phyloP scores from a whole-genome alignment of 2,888 invertebrate species.

The Pegoplata infirma region DNA sequence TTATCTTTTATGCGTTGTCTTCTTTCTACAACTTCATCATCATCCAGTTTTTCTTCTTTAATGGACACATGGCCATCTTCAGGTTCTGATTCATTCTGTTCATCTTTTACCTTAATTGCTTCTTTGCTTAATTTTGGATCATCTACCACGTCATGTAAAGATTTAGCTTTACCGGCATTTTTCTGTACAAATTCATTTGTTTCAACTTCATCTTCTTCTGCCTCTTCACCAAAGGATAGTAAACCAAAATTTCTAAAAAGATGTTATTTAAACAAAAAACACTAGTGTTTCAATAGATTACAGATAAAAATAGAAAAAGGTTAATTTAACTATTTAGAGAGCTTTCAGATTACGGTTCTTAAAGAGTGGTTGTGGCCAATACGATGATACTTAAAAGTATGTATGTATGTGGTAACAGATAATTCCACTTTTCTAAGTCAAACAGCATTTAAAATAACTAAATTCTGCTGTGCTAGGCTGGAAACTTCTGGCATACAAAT shows the following conservation, averaged over 20 bases:
- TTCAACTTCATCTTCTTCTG: conserved; percentile 97
- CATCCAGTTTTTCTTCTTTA: conserved; percentile 74
- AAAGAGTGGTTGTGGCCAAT: too few relatives aligned
- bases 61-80: conserved; percentile 66
- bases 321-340: too few relatives aligned
- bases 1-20: conserved; percentile 78
- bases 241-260: conserved; percentile 91
- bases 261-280: too few relatives aligned
- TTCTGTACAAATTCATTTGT: conserved; percentile 82
- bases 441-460: too few relatives aligned
- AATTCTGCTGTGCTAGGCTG: too few relatives aligned
- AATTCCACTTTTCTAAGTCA: too few relatives aligned
- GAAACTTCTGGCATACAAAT: too few relatives aligned
- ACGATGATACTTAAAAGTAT: too few relatives aligned
- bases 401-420: too few relatives aligned
- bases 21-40: conserved; percentile 65
- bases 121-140: conserved; percentile 93
- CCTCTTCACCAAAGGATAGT: conserved; percentile 97
- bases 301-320: too few relatives aligned
- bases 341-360: too few relatives aligned
- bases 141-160: conserved; percentile 93
- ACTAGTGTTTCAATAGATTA: too few relatives aligned
- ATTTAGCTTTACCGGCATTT: conserved; percentile 91
- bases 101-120: conserved; percentile 77
- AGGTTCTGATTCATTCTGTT: conserved; percentile 39